A percentile compares a stretch with the other conserved stretches of the same genome.
These are phyloP conservation scores for Coptotermes formosanus DNA, from an alignment of 1,140 invertebrate species.

Conservation along the genomic window DNA sequence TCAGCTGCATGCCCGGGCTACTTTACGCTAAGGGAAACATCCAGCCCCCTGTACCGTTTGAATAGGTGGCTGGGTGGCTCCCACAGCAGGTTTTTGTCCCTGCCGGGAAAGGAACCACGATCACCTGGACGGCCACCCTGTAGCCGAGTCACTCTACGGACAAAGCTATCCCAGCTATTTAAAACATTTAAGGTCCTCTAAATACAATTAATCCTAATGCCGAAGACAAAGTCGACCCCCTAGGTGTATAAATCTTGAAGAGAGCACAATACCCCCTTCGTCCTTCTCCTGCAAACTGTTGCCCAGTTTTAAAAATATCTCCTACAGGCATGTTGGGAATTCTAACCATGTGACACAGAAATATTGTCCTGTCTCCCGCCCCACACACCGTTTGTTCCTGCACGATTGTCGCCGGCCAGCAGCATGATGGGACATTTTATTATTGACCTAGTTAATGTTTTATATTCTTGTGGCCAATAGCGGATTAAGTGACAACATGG, in stretches of 20 bases:
- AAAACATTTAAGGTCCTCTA: too few species aligned
- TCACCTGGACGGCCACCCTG: too few species aligned
- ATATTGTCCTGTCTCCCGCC: background rate
- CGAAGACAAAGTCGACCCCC: background rate
- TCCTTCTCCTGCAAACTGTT: background rate
- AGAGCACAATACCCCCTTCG: background rate
- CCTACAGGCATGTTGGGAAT: background rate
- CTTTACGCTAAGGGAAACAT: too few species aligned
- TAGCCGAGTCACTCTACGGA: too few species aligned
- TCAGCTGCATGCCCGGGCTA: too few species aligned
- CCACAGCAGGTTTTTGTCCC: too few species aligned
- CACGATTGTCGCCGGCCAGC: background rate
- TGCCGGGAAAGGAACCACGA: too few species aligned
- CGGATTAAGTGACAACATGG: background rate
- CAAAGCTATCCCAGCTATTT: too few species aligned
- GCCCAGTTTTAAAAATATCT: background rate
- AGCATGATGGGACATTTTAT: background rate
- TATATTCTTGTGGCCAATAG: background rate
- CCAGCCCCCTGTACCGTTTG: too few species aligned
- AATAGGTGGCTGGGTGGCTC: too few species aligned
- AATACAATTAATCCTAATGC: background rate
- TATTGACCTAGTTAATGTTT: background rate
- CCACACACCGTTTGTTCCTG: background rate
- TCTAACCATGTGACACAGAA: background rate
- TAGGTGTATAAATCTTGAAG: background rate